Evolutionary conservation across 1,140 invertebrate genomes (phyloP), one percentile per base, ranked within the genome.

Genomic region (Atta colombica): DNA sequence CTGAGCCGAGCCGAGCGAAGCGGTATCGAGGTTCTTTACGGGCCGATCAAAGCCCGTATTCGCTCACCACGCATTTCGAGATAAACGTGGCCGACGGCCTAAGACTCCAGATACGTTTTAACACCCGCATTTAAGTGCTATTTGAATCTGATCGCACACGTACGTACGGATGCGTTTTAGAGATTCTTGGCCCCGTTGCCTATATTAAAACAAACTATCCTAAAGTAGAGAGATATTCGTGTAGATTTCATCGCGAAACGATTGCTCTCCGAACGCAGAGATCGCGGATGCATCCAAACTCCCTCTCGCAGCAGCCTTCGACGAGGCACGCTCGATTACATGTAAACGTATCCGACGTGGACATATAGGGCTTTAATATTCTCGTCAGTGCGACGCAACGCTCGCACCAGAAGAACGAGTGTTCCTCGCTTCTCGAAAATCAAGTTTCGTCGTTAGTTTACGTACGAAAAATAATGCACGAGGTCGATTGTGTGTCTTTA

Each of bases 21-120:
- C 39, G 53, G 39, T 63, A 49, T 0, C 77, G 77, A 35, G 14
- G n/a, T 49, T 81, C 63, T 55, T 78, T 58, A 68, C 55, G 77
- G 60, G 18, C 77, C 35, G 58, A 31, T n/a, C 65, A 3, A 51
- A 81, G 77, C 77, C 65, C 77, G 77, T 81, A 81, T 81, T 81
- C 77, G 65, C 16, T 28, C 65, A 10, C n/a, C 51, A 31, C 4
- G 45, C 77, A 69, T 71, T 81, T 81, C 77, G 21, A 71, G 77
- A 81, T 81, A 81, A 81, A 71, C 65, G 58, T 63, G 39, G 25
- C 58, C 58, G 49, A 66, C 21, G 31, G 77, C 35, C 77, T 16
- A 7, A 81, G 31, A 39, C 31, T 39, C 8, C 49, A 69, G 65
- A 71, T 71, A 49, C 31, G 49, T 81, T 81, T 78, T 71, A 71